A percentile compares a stretch with the other conserved stretches of the same genome.
Evolutionary conservation across 2,113 vertebrate genomes (phyloP).

Genomic region (Macrotis lagotis): DNA sequence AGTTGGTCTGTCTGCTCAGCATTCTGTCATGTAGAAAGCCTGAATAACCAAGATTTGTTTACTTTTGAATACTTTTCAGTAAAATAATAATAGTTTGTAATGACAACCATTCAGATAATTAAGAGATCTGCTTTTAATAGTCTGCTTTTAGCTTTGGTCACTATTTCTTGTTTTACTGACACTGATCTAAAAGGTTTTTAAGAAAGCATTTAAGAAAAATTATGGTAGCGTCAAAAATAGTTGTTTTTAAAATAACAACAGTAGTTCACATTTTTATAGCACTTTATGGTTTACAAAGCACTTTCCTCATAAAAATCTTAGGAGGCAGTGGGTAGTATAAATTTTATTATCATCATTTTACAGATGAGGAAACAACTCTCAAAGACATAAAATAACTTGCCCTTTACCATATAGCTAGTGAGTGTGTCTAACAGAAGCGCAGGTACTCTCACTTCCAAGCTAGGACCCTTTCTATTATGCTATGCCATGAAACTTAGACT

Average conservation of each 20-base stretch:
- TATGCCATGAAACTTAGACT: background rate
- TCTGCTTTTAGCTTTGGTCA: background rate
- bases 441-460: background rate
- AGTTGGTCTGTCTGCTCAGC: background rate
- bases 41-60: background rate
- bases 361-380: background rate
- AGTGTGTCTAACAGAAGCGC: background rate
- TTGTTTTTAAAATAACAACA: background rate
- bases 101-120: background rate
- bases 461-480: background rate
- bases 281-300: background rate
- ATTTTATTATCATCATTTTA: background rate
- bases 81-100: background rate
- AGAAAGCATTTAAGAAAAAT: background rate
- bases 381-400: background rate
- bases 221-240: background rate
- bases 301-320: background rate
- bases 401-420: background rate
- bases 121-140: background rate
- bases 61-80: background rate
- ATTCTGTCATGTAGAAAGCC: background rate
- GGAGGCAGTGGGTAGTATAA: slow-evolving; percentile 1
- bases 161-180: background rate
- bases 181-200: background rate
- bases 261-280: background rate